Evolutionary conservation across 1,140 invertebrate genomes (phyloP).

Genomic region (Drosophila insularis): DNA sequence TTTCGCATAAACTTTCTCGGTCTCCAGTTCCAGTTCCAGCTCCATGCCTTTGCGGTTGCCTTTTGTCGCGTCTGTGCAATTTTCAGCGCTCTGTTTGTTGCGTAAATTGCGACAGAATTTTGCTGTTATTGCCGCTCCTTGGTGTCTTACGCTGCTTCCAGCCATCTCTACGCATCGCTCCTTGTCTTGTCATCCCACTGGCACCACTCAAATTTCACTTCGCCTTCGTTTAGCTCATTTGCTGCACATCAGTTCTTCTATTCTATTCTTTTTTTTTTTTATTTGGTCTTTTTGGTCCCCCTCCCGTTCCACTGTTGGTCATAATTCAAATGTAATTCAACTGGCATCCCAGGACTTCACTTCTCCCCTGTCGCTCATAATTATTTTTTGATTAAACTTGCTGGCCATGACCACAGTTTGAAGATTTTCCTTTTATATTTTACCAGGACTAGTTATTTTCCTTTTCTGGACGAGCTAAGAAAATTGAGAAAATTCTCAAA

Average conservation of each 20-base stretch:
- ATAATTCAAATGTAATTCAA: slow-evolving; percentile 78
- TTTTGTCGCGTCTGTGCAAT: slow-evolving; percentile 46
- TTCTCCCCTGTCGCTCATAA: slow-evolving; percentile 64
- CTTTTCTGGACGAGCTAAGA: slow-evolving; percentile 10
- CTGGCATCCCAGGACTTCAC: slow-evolving; percentile 34
- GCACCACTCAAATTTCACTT: slow-evolving; percentile 63
- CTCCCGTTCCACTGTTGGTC: slow-evolving; percentile 31
- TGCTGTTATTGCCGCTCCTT: slow-evolving; percentile 34
- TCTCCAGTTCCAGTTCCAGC: slow-evolving; percentile 34
- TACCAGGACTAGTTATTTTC: slow-evolving; percentile 10
- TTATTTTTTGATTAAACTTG: slow-evolving; percentile 79
- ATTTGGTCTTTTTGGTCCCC: not conserved
- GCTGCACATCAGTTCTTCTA: slow-evolving; percentile 47
- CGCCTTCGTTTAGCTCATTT: slow-evolving; percentile 73
- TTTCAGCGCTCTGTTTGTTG: slow-evolving; percentile 65
- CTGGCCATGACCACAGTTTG: slow-evolving; percentile 5
- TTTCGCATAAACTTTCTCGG: slow-evolving; percentile 68
- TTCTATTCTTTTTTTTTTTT: slow-evolving; percentile 19
- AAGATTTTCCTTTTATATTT: not conserved
- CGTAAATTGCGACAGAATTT: slow-evolving; percentile 58
- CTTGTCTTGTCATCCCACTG: not conserved
- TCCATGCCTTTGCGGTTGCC: slow-evolving; percentile 31
- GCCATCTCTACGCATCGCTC: not conserved
- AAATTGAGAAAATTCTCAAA: slow-evolving; percentile 8
- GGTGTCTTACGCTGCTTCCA: slow-evolving; percentile 16